Evolutionary conservation across 1,140 invertebrate species (phyloP), one percentile per base, ranked within the genome.

Genomic region (Nilaparvata lugens): DNA sequence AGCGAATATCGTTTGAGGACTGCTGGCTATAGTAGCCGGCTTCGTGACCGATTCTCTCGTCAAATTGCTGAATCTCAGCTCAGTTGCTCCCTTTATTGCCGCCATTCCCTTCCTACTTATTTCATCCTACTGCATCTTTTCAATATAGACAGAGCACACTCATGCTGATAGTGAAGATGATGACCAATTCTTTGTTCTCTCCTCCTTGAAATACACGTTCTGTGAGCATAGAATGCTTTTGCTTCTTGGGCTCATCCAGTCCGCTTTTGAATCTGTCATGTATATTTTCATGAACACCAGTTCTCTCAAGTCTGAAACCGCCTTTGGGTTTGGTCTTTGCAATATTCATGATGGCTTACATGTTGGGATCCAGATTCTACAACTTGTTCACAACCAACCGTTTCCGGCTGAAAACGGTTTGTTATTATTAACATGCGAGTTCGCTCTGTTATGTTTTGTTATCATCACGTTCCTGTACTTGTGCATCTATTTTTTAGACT

Each of bases 251-350:
- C 55, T 83, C 43, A 77, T 85, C 38, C 85, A 88, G 71, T 82
- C 83, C 1, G 65, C 86, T 18, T 87, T 85, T 73, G 86, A 88
- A 72, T 81, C 83, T 59, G 78, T 82, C 16, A 86, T 88, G 84
- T 87, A 87, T 70, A 82, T 82, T 14, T 66, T 76, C 86, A 58
- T 88, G 86, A 86, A 88, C 86, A 3, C 85, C 85, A 2, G 78
- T 85, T 13, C 70, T 88, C 6, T 69, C 80, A 62, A 54, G 58
- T 23, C 40, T 73, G 18, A 61, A 70, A 18, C 76, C 78, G 28
- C 79, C 78, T 5, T 66, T 81, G 28, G 79, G 79, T 1, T 53
- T 81, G 40, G 72, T 79, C 2, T 85, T 86, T 70, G 79, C 83
- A 14, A 74, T 75, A 62, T 85, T 84, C 64, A 81, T 87, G 85